A percentile compares a stretch with the other conserved stretches of the same genome.
phyloP scores from a whole-genome alignment of 2,113 vertebrate species.

The Pithys albifrons region DNA sequence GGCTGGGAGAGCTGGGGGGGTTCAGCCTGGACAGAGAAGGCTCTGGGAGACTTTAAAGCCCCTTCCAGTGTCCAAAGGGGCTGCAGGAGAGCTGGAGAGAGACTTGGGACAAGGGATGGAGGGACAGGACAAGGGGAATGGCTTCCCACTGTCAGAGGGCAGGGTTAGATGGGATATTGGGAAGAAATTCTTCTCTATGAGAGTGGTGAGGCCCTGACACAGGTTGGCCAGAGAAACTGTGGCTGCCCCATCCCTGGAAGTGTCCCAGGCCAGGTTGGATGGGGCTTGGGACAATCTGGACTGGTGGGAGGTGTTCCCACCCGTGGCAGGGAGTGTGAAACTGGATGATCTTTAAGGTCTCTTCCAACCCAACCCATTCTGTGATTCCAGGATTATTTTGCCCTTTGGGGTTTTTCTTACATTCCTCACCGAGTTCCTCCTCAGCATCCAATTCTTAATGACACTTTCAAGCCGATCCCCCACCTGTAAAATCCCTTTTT shows the following conservation, averaged over 20 bases:
- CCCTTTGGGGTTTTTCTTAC: background rate
- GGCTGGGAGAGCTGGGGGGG: background rate
- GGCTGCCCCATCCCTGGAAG: background rate
- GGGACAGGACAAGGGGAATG: background rate
- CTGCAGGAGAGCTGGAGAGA: background rate
- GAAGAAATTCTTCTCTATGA: background rate
- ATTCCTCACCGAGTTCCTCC: background rate
- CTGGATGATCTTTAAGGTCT: background rate
- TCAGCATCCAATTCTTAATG: background rate
- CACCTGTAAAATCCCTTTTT: background rate
- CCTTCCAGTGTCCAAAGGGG: background rate
- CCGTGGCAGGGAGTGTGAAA: too few species aligned
- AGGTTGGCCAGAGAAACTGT: background rate
- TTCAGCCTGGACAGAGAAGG: background rate
- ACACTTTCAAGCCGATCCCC: background rate
- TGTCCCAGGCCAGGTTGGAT: rapidly evolving
- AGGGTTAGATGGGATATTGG: background rate
- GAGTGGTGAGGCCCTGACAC: rapidly evolving
- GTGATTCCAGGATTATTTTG: background rate
- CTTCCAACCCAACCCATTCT: background rate
- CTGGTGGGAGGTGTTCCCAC: background rate
- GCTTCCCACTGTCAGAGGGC: background rate
- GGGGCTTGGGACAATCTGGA: rapidly evolving
- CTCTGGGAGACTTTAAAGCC: rapidly evolving
- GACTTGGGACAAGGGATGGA: background rate